A percentile compares a stretch with the other conserved stretches of the same genome.
Evolutionary conservation across 2,888 invertebrate species (phyloP).

Genomic region (Nasonia oneida): DNA sequence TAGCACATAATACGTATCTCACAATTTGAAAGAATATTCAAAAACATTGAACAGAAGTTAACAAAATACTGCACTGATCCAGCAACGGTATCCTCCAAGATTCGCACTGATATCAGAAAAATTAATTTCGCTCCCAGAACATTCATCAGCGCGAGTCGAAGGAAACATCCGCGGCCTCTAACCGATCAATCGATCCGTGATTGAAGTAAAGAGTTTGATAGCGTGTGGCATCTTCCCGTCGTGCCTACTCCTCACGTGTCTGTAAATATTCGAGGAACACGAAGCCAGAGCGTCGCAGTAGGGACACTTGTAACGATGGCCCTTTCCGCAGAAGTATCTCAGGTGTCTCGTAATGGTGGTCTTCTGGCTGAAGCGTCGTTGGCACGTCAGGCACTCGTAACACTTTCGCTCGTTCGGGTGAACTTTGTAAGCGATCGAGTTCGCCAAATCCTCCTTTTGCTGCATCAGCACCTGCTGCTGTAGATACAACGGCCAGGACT

Average conservation of each 20-base stretch:
- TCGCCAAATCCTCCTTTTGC: background rate
- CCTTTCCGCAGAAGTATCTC: constrained; percentile 76
- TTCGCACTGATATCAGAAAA: background rate
- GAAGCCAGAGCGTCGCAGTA: constrained; percentile 72
- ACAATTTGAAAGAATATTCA: background rate
- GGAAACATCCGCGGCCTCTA: background rate
- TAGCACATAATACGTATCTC: background rate
- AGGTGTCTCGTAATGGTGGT: constrained; percentile 74
- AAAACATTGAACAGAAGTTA: background rate
- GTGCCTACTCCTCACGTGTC: constrained; percentile 73
- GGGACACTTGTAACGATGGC: constrained; percentile 74
- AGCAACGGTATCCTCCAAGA: background rate
- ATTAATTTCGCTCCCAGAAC: background rate
- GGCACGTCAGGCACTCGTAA: constrained; percentile 73
- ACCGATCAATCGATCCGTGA: constrained; percentile 37
- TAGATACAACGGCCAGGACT: constrained; percentile 21
- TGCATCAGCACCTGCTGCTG: constrained; percentile 35
- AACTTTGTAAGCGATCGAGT: constrained; percentile 48
- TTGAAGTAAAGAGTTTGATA: constrained; percentile 69
- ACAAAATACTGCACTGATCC: background rate
- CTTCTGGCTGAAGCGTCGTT: constrained; percentile 73
- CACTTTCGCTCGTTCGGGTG: constrained; percentile 69
- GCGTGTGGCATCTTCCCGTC: constrained; percentile 68
- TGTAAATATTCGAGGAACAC: constrained; percentile 73
- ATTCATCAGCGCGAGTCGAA: background rate